Conservation (phyloP, 2,888 invertebrate species). For the Ligdia adustata region DNA sequence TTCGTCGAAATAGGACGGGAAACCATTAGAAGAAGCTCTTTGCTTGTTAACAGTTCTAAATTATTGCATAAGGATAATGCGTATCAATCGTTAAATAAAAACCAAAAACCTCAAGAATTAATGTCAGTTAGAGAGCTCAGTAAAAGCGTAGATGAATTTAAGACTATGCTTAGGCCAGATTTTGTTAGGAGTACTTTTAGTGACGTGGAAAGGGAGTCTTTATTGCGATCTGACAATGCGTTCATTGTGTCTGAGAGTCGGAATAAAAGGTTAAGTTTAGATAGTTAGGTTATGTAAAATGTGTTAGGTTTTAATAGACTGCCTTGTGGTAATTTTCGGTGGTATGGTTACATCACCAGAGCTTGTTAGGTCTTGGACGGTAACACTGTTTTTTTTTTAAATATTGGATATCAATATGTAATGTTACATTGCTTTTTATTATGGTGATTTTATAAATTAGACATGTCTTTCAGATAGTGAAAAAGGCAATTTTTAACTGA, state of each 20-base stretch:
- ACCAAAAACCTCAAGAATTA: constrained; percentile 51
- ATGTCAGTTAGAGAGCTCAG: constrained; percentile 53
- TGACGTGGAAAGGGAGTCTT: constrained; percentile 63
- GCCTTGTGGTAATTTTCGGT: constrained; percentile 7
- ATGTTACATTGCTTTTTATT: too few species aligned
- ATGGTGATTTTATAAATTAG: too few species aligned
- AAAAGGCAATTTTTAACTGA: too few species aligned
- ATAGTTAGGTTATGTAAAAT: constrained; percentile 30
- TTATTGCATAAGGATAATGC: constrained; percentile 40
- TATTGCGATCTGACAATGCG: constrained; percentile 68
- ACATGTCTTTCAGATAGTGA: too few species aligned
- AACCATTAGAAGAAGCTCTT: constrained; percentile 87
- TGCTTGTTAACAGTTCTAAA: constrained; percentile 55
- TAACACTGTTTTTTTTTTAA: too few species aligned
- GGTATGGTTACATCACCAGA: neutral
- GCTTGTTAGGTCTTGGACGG: neutral
- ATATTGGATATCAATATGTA: too few species aligned
- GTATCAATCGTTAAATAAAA: constrained; percentile 53
- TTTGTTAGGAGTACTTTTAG: constrained; percentile 63
- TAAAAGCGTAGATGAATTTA: constrained; percentile 61
- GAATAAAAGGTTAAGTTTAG: constrained; percentile 51
- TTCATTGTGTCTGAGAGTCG: constrained; percentile 69
- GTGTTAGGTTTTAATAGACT: constrained; percentile 19
- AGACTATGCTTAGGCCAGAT: constrained; percentile 53
- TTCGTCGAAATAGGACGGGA: constrained; percentile 91